phyloP scores from a whole-genome alignment of 2,888 invertebrate species.

The Theretra japonica region DNA sequence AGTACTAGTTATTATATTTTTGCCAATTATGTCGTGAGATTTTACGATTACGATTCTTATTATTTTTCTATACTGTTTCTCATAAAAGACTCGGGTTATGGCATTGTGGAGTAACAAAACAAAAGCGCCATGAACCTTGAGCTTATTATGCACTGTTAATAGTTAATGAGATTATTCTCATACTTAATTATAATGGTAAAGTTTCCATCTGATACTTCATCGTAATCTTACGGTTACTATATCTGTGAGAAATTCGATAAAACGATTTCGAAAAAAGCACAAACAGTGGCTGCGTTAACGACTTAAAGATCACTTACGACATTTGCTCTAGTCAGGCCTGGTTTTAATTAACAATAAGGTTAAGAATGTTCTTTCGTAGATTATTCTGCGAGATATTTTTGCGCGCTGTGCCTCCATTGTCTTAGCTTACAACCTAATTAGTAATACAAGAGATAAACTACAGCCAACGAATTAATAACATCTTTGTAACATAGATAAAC shows the following conservation, averaged over 20 bases:
- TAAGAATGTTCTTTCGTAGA: slow-evolving; percentile 47
- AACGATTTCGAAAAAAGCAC: slow-evolving; percentile 31
- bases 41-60: too few species aligned
- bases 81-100: neutral
- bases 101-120: slow-evolving; percentile 26
- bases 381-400: slow-evolving; percentile 43
- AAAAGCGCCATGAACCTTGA: slow-evolving; percentile 29
- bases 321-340: slow-evolving; percentile 47
- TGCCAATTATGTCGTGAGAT: too few species aligned
- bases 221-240: slow-evolving; percentile 34
- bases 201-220: slow-evolving; percentile 26
- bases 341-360: slow-evolving; percentile 53
- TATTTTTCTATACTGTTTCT: neutral
- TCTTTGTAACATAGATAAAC: neutral
- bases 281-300: neutral
- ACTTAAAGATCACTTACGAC: slow-evolving; percentile 43
- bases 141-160: slow-evolving; percentile 28
- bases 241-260: slow-evolving; percentile 42
- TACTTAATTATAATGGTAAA: slow-evolving; percentile 18
- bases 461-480: slow-evolving; percentile 1
- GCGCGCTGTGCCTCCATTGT: slow-evolving; percentile 43
- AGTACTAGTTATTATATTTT: too few species aligned
- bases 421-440: slow-evolving; percentile 54
- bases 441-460: slow-evolving; percentile 48
- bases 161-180: slow-evolving; percentile 30